Conservation (phyloP, 1,140 invertebrate species). For the Lethocerus indicus region DNA sequence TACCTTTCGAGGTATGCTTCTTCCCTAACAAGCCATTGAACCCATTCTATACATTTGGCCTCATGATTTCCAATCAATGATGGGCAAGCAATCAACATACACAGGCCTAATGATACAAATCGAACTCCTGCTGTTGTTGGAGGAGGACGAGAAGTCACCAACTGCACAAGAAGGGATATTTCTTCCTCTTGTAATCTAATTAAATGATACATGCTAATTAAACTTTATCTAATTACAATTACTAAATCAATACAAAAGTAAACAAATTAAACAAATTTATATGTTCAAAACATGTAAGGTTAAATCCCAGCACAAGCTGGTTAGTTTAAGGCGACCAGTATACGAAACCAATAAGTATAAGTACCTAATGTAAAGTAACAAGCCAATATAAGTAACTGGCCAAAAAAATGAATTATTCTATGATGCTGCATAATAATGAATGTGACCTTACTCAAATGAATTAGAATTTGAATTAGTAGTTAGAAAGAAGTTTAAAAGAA, state of each 20-base stretch:
- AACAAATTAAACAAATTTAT: neutral
- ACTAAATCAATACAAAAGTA: too few relatives aligned
- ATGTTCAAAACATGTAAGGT: neutral
- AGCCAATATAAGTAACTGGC: too few relatives aligned
- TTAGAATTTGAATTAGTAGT: too few relatives aligned
- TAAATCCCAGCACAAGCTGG: too few relatives aligned
- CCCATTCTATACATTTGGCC: constrained; percentile 81
- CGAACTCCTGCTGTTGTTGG: constrained; percentile 74
- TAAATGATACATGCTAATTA: constrained; percentile 8
- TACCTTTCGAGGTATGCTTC: constrained; percentile 68
- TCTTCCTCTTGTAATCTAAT: constrained; percentile 81
- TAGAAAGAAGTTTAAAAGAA: too few relatives aligned
- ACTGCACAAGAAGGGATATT: constrained; percentile 58
- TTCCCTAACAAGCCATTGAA: constrained; percentile 80
- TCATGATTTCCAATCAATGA: constrained; percentile 57
- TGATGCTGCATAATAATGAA: too few relatives aligned
- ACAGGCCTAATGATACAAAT: constrained; percentile 84
- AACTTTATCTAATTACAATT: neutral
- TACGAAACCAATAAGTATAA: too few relatives aligned
- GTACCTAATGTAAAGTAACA: too few relatives aligned
- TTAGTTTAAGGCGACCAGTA: too few relatives aligned
- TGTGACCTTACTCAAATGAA: too few relatives aligned
- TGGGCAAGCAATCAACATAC: constrained; percentile 88
- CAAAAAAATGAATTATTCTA: too few relatives aligned
- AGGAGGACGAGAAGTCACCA: constrained; percentile 81